phyloP scores from a whole-genome alignment of 1,140 invertebrate genomes.

The Pinna nobilis region DNA sequence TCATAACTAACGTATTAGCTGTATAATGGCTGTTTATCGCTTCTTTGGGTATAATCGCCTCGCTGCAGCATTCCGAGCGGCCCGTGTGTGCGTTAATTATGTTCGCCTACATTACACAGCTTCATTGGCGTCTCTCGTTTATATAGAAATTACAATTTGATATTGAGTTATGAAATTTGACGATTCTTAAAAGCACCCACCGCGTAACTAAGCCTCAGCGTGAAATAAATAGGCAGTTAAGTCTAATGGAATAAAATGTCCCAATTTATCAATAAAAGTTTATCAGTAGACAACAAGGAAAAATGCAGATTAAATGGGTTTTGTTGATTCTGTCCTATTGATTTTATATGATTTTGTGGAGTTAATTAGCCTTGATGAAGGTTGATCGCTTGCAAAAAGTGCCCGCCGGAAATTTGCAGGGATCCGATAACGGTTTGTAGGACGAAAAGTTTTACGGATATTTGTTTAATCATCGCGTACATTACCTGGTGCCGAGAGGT shows the following conservation, averaged over 20 bases:
- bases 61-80: too few relatives aligned
- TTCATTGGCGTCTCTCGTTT: too few relatives aligned
- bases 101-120: too few relatives aligned
- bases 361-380: background rate
- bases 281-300: background rate
- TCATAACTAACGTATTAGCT: too few relatives aligned
- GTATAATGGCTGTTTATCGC: too few relatives aligned
- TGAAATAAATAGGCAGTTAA: background rate
- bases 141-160: too few relatives aligned
- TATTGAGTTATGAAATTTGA: too few relatives aligned
- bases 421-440: background rate
- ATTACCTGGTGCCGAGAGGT: background rate
- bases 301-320: background rate
- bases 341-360: constrained; percentile 2
- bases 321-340: background rate
- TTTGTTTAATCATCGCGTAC: background rate
- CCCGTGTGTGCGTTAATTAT: too few relatives aligned
- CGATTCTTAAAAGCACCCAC: too few relatives aligned
- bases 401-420: background rate
- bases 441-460: background rate
- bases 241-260: background rate
- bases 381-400: background rate
- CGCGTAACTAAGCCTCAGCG: background rate
- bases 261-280: background rate
- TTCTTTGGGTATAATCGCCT: too few relatives aligned